Conservation (phyloP, 2,888 invertebrate genomes). For the Perdita meconis region DNA sequence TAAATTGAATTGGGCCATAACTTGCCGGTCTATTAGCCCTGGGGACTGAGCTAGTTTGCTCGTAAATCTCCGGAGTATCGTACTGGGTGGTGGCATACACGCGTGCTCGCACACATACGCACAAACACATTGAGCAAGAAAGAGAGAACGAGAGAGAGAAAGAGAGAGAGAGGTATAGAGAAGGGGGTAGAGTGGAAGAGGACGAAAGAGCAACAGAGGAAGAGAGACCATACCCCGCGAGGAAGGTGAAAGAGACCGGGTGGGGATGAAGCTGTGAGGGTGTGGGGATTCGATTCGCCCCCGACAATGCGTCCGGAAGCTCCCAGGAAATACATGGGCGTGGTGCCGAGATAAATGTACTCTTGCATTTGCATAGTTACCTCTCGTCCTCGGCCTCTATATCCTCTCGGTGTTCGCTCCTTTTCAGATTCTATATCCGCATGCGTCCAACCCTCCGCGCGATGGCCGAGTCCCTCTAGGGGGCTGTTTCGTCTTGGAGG, state of each 20-base stretch:
- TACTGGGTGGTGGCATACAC: constrained; percentile 70
- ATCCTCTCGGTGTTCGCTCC: constrained; percentile 51
- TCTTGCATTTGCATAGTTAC: constrained; percentile 82
- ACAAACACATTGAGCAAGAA: background rate
- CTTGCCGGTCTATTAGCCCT: constrained; percentile 83
- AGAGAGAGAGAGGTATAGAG: background rate
- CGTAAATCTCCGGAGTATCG: constrained; percentile 82
- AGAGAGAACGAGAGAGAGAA: background rate
- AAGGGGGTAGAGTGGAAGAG: background rate
- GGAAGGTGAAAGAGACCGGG: constrained; percentile 46
- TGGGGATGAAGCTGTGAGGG: constrained; percentile 32
- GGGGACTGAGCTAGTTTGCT: constrained; percentile 82
- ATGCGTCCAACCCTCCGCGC: background rate
- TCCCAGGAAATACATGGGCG: constrained; percentile 83
- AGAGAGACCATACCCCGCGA: constrained; percentile 17
- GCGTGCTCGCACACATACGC: background rate
- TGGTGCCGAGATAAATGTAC: constrained; percentile 82
- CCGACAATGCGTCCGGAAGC: constrained; percentile 81
- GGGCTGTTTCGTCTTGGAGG: background rate
- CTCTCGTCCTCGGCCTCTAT: constrained; percentile 66
- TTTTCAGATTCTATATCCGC: constrained; percentile 58
- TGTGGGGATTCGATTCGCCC: constrained; percentile 78
- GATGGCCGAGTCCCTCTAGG: background rate
- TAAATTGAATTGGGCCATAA: constrained; percentile 83
- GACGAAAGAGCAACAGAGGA: background rate